Percentiles rank a stretch among this genome's conserved stretches.
These are phyloP conservation scores for Megalonaias nervosa DNA, from an alignment of 1,140 invertebrate genomes.

Conservation along the genomic window DNA sequence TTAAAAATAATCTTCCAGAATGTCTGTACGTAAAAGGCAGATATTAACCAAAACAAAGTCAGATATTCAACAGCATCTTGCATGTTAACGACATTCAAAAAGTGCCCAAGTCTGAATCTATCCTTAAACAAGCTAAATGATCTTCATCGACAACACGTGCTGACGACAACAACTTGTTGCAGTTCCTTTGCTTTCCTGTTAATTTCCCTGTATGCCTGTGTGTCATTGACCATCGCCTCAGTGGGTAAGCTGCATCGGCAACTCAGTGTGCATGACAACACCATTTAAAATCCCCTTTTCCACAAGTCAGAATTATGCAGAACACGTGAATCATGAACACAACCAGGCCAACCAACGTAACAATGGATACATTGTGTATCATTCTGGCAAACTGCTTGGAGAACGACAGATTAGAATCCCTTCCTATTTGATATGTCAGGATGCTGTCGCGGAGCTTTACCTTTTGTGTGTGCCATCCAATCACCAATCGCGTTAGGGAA, in stretches of 20 bases:
- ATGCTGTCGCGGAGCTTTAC: constrained; percentile 42
- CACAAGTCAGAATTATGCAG: constrained; percentile 37
- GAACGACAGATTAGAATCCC: constrained; percentile 57
- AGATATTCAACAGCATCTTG: too few relatives aligned
- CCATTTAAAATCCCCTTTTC: constrained; percentile 38
- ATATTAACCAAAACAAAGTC: too few relatives aligned
- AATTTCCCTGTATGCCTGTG: too few relatives aligned
- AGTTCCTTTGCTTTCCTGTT: too few relatives aligned
- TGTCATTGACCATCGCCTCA: constrained; percentile 53
- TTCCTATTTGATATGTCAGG: constrained; percentile 62
- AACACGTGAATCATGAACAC: constrained; percentile 54
- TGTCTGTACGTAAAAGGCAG: too few relatives aligned
- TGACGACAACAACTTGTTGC: too few relatives aligned
- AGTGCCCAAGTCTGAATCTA: too few relatives aligned
- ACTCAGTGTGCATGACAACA: background rate
- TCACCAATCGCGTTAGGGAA: constrained; percentile 37
- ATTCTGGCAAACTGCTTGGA: constrained; percentile 50
- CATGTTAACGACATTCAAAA: too few relatives aligned
- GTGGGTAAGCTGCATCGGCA: constrained; percentile 65
- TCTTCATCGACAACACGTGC: too few relatives aligned
- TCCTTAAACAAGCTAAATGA: too few relatives aligned
- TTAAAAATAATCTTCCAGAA: too few relatives aligned
- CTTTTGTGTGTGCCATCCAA: constrained; percentile 44
- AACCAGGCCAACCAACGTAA: constrained; percentile 55
- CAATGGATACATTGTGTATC: constrained; percentile 43